Evolutionary conservation across 2,888 invertebrate species (phyloP).

Genomic region (Aplocera efformata): DNA sequence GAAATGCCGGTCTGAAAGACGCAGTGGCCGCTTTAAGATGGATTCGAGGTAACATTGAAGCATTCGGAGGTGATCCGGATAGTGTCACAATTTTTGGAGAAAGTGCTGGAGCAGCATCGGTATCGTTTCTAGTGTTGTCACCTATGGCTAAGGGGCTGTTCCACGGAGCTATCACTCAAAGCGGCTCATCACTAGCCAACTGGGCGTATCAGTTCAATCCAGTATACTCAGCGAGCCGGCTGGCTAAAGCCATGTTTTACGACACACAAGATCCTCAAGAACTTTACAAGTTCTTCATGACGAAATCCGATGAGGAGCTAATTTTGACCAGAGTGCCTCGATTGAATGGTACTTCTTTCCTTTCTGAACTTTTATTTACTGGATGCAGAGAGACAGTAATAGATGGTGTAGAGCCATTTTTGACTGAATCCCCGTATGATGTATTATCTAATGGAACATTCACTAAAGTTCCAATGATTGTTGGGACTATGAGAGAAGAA

Average conservation of each 20-base stretch:
- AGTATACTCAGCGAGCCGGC: constrained; percentile 48
- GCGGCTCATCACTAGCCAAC: constrained; percentile 55
- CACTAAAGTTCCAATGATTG: constrained; percentile 60
- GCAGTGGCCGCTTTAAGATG: constrained; percentile 60
- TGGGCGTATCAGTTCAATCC: constrained; percentile 62
- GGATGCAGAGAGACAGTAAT: constrained; percentile 55
- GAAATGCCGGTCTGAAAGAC: constrained; percentile 63
- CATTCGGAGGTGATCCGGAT: constrained; percentile 59
- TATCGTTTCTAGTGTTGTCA: constrained; percentile 59
- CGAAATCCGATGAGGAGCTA: constrained; percentile 50
- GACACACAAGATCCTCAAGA: constrained; percentile 48
- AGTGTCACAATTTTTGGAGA: constrained; percentile 64
- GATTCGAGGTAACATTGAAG: constrained; percentile 52
- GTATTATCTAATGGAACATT: constrained; percentile 47
- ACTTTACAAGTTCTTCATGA: constrained; percentile 50
- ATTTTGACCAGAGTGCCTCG: constrained; percentile 55
- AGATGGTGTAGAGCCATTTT: constrained; percentile 58
- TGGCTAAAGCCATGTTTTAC: constrained; percentile 54
- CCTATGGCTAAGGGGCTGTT: constrained; percentile 63
- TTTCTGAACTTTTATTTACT: constrained; percentile 52
- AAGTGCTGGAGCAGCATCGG: constrained; percentile 61
- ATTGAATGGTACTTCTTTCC: constrained; percentile 41
- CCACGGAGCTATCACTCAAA: constrained; percentile 62
- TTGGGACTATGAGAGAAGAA: constrained; percentile 55
- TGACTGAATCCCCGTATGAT: constrained; percentile 53